Evolutionary conservation across 2,113 vertebrate genomes (phyloP), one percentile per base, ranked within the genome.

Genomic region (Cavia porcellus): DNA sequence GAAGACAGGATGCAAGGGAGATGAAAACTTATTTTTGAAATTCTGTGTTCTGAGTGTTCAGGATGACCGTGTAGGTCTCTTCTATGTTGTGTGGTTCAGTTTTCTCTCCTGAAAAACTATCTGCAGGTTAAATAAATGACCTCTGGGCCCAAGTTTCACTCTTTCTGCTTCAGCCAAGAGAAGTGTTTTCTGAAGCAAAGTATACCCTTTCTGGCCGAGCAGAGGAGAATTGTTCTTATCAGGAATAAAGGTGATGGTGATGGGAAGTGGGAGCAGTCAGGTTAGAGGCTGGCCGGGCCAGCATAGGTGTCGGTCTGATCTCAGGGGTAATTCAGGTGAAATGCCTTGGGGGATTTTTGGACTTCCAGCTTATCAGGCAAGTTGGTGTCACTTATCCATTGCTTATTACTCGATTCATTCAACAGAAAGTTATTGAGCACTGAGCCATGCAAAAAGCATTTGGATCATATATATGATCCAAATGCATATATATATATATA

Each of bases 81-180:
- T 75, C n/a, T 24, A 77, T 88, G 88, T 52, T 77, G 0, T 0
- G 50, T 83, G 83, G 94, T 97, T 98, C 84, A 84, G 82, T 86
- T 92, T 92, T 32, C 35, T 66, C 17, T 77, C 35, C 61, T 55
- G 0, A 68, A 52, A 94, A 91, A 30, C 1, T 32, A 30, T 28
- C 15, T 30, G 47, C 22, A 80, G 28, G 45, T 52, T 72, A 28
- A 84, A 45, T 9, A 42, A 38, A 15, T 45, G 68, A 79, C 32
- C 28, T 80, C 45, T 42, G 38, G 45, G 70, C 59, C 32, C 87
- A 52, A 64, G 15, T 30, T 35, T 11, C 17, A 32, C 50, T 55
- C 42, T 55, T 38, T 75, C 14, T 90, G n/a, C 17, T 57, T 42
- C 35, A 2, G 13, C 47, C 45, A 59, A n/a, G 68, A 70, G 14